A percentile compares a stretch with the other conserved stretches of the same genome.
Conservation (phyloP, 2,113 vertebrate species). For the Oryzias curvinotus region DNA sequence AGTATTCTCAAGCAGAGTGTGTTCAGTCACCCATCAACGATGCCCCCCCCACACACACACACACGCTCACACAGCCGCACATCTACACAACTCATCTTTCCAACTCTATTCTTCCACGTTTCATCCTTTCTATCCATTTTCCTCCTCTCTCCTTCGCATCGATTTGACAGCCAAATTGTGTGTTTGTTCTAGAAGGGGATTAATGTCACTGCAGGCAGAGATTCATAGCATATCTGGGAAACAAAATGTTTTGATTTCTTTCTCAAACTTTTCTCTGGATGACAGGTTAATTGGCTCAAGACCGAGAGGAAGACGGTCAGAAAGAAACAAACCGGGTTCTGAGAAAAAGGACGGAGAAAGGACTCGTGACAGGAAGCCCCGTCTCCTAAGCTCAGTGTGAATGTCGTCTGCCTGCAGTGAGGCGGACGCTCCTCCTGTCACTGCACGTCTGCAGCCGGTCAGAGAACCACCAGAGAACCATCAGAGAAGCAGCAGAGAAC, state of each 20-base stretch:
- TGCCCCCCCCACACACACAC: constrained; percentile 31
- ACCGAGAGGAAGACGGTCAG: constrained; percentile 34
- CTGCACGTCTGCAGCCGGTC: constrained; percentile 20
- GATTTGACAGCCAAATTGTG: constrained; percentile 81
- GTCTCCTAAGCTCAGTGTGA: constrained; percentile 65
- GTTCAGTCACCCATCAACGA: constrained; percentile 68
- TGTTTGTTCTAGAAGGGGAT: constrained; percentile 74
- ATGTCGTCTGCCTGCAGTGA: constrained; percentile 65
- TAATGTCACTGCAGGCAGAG: constrained; percentile 67
- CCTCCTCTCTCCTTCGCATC: constrained; percentile 61
- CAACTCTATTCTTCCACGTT: constrained; percentile 10
- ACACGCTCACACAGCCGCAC: constrained; percentile 11
- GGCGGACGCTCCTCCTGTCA: constrained; percentile 63
- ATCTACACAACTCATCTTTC: not conserved
- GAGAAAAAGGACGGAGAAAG: constrained; percentile 49
- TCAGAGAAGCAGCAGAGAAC: too few species aligned
- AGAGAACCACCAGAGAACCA: too few species aligned
- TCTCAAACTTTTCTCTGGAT: constrained; percentile 56
- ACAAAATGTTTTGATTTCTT: constrained; percentile 37
- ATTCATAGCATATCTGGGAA: constrained; percentile 54
- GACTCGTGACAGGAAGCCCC: constrained; percentile 54
- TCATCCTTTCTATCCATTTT: constrained; percentile 38
- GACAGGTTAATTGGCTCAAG: constrained; percentile 50
- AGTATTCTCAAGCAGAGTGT: constrained; percentile 70
- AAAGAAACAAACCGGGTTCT: constrained; percentile 17